Conservation (phyloP, 2,888 invertebrate genomes). For the Notodonta dromedarius region DNA sequence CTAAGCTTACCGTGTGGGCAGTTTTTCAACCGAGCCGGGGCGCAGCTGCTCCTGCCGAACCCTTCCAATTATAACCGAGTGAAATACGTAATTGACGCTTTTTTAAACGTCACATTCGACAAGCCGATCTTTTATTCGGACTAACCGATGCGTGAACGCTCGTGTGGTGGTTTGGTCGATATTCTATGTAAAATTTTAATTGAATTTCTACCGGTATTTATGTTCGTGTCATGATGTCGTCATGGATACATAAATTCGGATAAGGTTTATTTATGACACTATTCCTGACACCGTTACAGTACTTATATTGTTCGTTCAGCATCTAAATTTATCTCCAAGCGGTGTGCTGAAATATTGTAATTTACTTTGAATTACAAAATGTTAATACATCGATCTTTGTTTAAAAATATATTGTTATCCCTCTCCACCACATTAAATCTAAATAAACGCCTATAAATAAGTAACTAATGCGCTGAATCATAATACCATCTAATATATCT, state of each 20-base stretch:
- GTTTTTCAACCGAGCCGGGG: constrained; percentile 20
- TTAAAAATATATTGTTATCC: background rate
- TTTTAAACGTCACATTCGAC: constrained; percentile 27
- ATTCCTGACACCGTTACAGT: too few relatives aligned
- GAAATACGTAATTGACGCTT: constrained; percentile 32
- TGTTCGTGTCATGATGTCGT: background rate
- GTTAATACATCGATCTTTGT: too few relatives aligned
- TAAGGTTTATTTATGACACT: background rate
- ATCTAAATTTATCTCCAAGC: too few relatives aligned
- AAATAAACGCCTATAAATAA: constrained; percentile 1
- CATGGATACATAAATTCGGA: background rate
- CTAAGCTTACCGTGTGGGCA: constrained; percentile 20
- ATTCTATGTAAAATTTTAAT: constrained; percentile 7
- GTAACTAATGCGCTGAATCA: constrained; percentile 11
- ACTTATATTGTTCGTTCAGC: too few relatives aligned
- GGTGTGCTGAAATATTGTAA: too few relatives aligned
- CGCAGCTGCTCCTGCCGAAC: constrained; percentile 31
- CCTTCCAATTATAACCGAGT: constrained; percentile 28
- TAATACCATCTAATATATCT: background rate
- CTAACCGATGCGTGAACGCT: constrained; percentile 13
- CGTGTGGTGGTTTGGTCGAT: constrained; percentile 20
- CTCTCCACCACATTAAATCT: background rate
- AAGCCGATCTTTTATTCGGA: constrained; percentile 20
- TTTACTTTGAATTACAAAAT: too few relatives aligned
- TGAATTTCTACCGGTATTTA: background rate